Conservation (phyloP, 1,140 invertebrate species). For the Oncopeltus fasciatus region DNA sequence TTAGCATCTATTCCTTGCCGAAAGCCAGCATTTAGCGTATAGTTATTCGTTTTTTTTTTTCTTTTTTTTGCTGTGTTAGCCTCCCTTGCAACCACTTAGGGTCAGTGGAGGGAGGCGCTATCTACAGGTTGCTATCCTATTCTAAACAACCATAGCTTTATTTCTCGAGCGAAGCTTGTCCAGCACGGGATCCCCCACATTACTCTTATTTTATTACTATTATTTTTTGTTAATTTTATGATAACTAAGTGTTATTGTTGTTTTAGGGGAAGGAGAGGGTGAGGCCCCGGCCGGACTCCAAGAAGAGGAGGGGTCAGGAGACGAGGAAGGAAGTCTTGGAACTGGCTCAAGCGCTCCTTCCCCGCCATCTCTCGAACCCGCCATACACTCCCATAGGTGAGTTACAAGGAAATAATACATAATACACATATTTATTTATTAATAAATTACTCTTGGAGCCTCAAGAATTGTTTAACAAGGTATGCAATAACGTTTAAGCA, state of each 20-base stretch:
- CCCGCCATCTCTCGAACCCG: constrained; percentile 22
- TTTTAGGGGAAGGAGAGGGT: constrained; percentile 29
- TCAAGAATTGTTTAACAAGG: no score
- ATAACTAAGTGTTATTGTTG: not conserved
- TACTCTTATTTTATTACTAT: not conserved
- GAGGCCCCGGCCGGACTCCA: constrained; percentile 26
- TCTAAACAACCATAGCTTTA: not conserved
- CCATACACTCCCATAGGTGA: constrained; percentile 10
- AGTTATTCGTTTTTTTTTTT: no score
- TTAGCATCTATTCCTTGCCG: no score
- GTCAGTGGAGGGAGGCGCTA: not conserved
- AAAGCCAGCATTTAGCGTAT: no score
- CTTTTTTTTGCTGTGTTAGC: no score
- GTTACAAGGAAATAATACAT: no score
- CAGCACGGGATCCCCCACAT: not conserved
- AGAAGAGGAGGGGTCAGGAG: constrained; percentile 26
- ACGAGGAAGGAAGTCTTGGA: constrained; percentile 25
- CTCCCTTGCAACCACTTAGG: not conserved
- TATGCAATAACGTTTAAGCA: no score
- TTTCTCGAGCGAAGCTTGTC: no score
- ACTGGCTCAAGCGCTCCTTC: constrained; percentile 22
- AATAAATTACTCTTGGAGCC: no score
- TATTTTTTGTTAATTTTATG: not conserved
- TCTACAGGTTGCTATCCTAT: not conserved
- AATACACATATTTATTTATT: no score